A percentile compares a stretch with the other conserved stretches of the same genome.
Evolutionary conservation across 2,797 vertebrate genomes (phyloP).

Genomic region (Adelosebastes latens): DNA sequence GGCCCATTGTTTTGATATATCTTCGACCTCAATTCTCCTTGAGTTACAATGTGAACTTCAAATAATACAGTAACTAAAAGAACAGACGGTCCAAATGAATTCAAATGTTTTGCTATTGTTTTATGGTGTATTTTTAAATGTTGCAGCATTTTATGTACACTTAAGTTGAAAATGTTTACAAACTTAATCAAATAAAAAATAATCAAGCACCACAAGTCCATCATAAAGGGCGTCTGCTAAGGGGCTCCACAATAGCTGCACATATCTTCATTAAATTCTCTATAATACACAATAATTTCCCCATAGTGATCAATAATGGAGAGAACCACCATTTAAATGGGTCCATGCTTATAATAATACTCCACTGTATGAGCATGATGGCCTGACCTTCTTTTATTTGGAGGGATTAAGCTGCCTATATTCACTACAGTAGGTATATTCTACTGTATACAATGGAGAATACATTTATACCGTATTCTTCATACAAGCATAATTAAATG

Average conservation of each 20-base stretch:
- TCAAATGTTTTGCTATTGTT: background rate
- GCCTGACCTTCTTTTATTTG: background rate
- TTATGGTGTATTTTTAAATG: background rate
- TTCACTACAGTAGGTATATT: background rate
- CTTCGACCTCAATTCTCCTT: slow-evolving; percentile 22
- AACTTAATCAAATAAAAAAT: background rate
- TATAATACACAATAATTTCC: slow-evolving; percentile 45
- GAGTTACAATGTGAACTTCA: slow-evolving; percentile 26
- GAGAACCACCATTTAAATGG: slow-evolving; percentile 39
- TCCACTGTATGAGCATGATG: background rate
- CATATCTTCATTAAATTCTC: slow-evolving; percentile 22
- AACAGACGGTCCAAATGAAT: background rate
- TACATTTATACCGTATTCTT: background rate
- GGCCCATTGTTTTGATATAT: slow-evolving; percentile 37
- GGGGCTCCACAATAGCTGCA: slow-evolving; percentile 2
- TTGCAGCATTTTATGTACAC: background rate
- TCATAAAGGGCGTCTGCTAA: slow-evolving; percentile 23
- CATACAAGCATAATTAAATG: background rate
- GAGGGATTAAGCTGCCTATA: background rate
- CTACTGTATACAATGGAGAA: background rate
- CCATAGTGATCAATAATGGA: slow-evolving; percentile 52
- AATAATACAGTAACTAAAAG: background rate
- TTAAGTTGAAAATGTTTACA: background rate
- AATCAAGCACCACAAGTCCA: background rate
- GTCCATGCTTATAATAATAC: slow-evolving; percentile 33